Conservation (phyloP, 2,113 vertebrate species). For the Mesocricetus auratus region DNA sequence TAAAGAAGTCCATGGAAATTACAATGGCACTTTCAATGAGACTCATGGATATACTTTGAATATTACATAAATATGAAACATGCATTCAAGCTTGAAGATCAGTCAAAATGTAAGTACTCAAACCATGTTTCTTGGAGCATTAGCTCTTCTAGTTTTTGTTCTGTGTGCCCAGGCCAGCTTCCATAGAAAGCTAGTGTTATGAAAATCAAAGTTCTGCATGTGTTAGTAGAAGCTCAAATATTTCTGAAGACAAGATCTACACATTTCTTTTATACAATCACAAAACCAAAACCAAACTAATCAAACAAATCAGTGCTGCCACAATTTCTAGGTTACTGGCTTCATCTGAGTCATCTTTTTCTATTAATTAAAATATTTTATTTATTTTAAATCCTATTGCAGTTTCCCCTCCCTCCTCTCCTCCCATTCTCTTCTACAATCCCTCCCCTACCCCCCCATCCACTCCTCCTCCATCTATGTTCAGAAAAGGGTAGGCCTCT, state of each 20-base stretch:
- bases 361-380: neutral
- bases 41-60: constrained; percentile 67
- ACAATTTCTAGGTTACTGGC: neutral
- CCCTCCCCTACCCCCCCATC: neutral
- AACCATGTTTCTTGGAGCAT: constrained; percentile 20
- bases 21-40: constrained; percentile 68
- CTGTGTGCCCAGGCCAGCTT: constrained; percentile 1
- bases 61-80: constrained; percentile 69
- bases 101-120: constrained; percentile 50
- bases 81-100: constrained; percentile 70
- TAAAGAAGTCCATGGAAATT: constrained; percentile 68
- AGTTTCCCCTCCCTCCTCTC: neutral
- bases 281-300: too few relatives aligned
- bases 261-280: neutral
- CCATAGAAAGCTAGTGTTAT: neutral
- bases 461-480: neutral
- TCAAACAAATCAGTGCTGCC: neutral
- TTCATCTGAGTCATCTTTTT: neutral
- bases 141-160: constrained; percentile 49
- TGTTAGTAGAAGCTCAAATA: neutral
- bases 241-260: neutral
- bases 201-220: neutral
- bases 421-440: neutral
- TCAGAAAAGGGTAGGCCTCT: neutral
- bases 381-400: neutral